Conservation (phyloP, 1,140 invertebrate genomes). For the Drosophila neocordata region DNA sequence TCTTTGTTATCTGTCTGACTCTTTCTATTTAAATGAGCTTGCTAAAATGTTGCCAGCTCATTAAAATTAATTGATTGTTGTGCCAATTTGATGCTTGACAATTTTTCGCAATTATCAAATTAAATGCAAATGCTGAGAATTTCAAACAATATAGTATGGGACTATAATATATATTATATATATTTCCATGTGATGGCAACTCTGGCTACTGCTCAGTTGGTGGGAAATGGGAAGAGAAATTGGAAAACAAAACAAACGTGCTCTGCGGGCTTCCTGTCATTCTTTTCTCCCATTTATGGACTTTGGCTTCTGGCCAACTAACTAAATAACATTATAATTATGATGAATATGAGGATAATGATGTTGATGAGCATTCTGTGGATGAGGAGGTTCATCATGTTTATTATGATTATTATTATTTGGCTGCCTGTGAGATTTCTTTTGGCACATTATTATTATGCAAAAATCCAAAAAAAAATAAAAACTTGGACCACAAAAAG, state of each 20-base stretch:
- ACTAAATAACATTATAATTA: conserved; percentile 34
- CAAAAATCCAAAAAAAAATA: conserved; percentile 33
- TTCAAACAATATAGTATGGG: neutral
- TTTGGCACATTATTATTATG: conserved; percentile 54
- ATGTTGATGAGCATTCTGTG: conserved; percentile 2
- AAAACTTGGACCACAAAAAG: conserved; percentile 46
- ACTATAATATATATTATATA: neutral
- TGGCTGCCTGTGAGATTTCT: conserved; percentile 44
- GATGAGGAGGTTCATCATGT: neutral
- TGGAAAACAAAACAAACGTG: conserved; percentile 13
- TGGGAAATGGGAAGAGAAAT: conserved; percentile 8
- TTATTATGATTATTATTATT: conserved; percentile 49
- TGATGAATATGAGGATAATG: conserved; percentile 30
- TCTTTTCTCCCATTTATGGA: conserved; percentile 13
- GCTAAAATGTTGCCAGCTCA: conserved; percentile 37
- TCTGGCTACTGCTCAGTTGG: neutral
- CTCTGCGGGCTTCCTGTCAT: conserved; percentile 48
- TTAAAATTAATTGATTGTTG: conserved; percentile 46
- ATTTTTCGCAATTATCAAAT: conserved; percentile 36
- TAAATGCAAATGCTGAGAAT: conserved; percentile 9
- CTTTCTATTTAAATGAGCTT: conserved; percentile 28
- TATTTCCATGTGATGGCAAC: neutral
- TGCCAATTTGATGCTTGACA: conserved; percentile 44
- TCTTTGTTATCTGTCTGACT: neutral
- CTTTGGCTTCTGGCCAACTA: conserved; percentile 46